Evolutionary conservation across 2,113 vertebrate species (phyloP), one percentile per base, ranked within the genome.

Genomic region (Lanius collurio): DNA sequence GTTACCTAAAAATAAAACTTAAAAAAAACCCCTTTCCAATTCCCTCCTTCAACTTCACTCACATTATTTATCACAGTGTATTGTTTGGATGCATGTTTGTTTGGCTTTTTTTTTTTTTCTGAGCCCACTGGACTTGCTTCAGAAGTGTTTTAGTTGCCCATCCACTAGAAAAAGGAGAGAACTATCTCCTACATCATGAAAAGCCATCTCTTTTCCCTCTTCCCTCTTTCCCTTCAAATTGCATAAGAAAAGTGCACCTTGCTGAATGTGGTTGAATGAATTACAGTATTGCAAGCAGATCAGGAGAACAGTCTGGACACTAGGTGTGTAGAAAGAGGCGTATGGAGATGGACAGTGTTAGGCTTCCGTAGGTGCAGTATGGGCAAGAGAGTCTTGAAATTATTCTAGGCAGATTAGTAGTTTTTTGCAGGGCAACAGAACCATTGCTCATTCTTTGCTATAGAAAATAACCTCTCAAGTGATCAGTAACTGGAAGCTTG

Each of bases 131-230:
- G 39, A 89, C 60, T 94, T 83, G 42, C 83, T 96, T 96, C 63
- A 90, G 59, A 94, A 77, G 33, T 87, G n/a, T 95, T 86, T 86
- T 95, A 68, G 37, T 93, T 96, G 42, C 39, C 69, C 27, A 79
- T 70, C 39, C 57, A 55, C 83, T 85, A 93, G 73, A 93, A 95
- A 85, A 22, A n/a, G 17, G 44, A 44, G 7, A 68, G 90, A 95
- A 68, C 77, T 24, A 55, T 85, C 75, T 69, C 96, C 78, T 95
- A 41, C 28, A 57, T 89, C 73, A 74, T 59, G 41, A 96, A 64
- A 71, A 93, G 13, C 41, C 39, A 82, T 21, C 22, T 70, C 84
- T 67, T 68, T 68, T 68, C 33, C 24, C 11, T 87, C 76, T 88
- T 57, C 39, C 42, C 46, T 74, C 8, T 56, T 57, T 82, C 35